These are phyloP conservation scores for Agapornis canus DNA, from an alignment of 2,797 vertebrate species.

Conservation along the genomic window DNA sequence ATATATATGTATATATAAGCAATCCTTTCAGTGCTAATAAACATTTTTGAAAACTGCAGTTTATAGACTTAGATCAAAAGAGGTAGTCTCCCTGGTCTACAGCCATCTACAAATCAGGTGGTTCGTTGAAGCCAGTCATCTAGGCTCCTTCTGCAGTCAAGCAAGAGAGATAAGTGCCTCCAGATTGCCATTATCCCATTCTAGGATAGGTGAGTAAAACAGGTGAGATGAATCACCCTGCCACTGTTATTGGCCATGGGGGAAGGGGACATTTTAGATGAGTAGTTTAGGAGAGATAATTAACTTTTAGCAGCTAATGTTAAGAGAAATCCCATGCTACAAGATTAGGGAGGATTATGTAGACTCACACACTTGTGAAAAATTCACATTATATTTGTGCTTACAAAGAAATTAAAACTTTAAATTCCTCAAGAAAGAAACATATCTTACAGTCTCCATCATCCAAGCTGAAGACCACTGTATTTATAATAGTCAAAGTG, in stretches of 20 bases:
- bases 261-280: not conserved
- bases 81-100: not conserved
- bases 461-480: not conserved
- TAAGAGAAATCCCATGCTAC: not conserved
- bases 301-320: not conserved
- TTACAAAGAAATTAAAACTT: not conserved
- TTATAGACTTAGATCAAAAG: not conserved
- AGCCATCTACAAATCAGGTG: not conserved
- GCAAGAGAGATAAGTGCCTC: constrained; percentile 50
- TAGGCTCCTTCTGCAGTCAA: constrained; percentile 40
- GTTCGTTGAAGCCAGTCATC: not conserved
- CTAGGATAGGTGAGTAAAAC: constrained; percentile 48
- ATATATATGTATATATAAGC: not conserved
- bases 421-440: not conserved
- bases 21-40: not conserved
- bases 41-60: not conserved
- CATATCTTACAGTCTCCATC: not conserved
- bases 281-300: not conserved
- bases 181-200: constrained; percentile 14
- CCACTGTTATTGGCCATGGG: not conserved
- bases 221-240: constrained; percentile 38
- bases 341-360: not conserved
- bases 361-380: not conserved
- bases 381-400: not conserved
- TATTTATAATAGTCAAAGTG: not conserved